Evolutionary conservation across 2,888 invertebrate species (phyloP), one percentile per base, ranked within the genome.

Genomic region (Melieria omissa): DNA sequence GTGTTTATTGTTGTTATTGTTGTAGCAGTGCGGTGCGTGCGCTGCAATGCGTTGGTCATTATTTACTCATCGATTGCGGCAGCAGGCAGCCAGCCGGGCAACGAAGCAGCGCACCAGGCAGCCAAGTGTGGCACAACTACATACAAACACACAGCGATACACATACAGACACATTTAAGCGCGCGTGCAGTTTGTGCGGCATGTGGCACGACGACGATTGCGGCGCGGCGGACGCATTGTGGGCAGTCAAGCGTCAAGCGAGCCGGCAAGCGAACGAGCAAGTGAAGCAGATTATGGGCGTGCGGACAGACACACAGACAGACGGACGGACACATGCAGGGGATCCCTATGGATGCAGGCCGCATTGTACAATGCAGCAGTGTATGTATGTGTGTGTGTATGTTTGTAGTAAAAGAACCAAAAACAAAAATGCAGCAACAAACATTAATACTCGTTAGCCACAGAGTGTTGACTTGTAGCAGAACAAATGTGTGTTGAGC

Each of bases 11-110:
- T 45, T 58, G 16, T 10, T 58, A 12, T 42, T 9, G 46, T 65
- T 55, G 54, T 9, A 57, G 16, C 65, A 41, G 47, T 70, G 54
- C 63, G 64, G 45, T 63, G 52, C 62, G 52, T 55, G 42, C 55
- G 14, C 57, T 70, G 70, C 70, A 64, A 54, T 71, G 71, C 71
- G 65, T 71, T 71, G 71, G 65, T 61, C 71, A 65, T 71, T 65
- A 71, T 65, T 71, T 65, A 71, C 71, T 71, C 71, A 71, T 65
- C 71, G 71, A 65, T 71, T 61, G 61, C 61, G 61, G 61, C 61
- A 52, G n/a, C 68, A 69, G 5, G 44, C 58, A 29, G n/a, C 47
- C 57, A 16, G 29, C 29, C 58, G 46, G 5, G 46, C 41, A 57
- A 4, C 46, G 57, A 66, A 0, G n/a, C 42, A 52, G 10, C 64